Conservation (phyloP, 1,140 invertebrate species). For the Brachionus paranguensis region DNA sequence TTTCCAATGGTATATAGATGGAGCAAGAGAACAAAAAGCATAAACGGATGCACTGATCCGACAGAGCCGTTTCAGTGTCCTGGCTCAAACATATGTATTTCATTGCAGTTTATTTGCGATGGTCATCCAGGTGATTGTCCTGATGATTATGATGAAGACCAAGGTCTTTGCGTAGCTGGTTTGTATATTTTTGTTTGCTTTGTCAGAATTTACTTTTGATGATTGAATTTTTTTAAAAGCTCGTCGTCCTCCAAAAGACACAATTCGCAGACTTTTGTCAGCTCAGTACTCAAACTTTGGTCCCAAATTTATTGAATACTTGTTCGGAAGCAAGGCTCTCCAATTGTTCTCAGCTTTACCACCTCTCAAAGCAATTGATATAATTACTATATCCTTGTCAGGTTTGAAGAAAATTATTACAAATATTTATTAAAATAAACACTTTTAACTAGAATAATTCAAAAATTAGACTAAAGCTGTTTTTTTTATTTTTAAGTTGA, state of each 20-base stretch:
- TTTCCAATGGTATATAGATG: conserved; percentile 38
- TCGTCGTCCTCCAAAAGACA: conserved; percentile 28
- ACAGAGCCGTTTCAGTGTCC: conserved; percentile 39
- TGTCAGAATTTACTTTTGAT: neutral
- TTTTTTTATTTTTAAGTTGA: too few relatives aligned
- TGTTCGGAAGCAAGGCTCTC: conserved; percentile 26
- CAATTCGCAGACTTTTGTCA: neutral
- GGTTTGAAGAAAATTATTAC: neutral
- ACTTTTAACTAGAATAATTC: too few relatives aligned
- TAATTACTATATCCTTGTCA: conserved; percentile 18
- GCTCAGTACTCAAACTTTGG: conserved; percentile 19
- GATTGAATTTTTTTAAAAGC: neutral
- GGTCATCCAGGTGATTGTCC: conserved; percentile 40
- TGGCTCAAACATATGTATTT: conserved; percentile 26
- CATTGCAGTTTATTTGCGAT: conserved; percentile 38
- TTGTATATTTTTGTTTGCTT: neutral
- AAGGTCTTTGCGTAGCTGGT: conserved; percentile 30
- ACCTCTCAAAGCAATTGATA: conserved; percentile 9
- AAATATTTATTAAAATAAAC: too few relatives aligned
- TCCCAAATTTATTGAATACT: conserved; percentile 25
- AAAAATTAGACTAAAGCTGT: too few relatives aligned
- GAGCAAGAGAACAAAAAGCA: conserved; percentile 33
- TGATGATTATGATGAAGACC: conserved; percentile 38
- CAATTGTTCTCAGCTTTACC: neutral
- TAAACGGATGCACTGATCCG: conserved; percentile 21